Percentiles rank a stretch among this genome's conserved stretches.
phyloP scores from a whole-genome alignment of 1,140 invertebrate species.

The Meloidogyne exigua region DNA sequence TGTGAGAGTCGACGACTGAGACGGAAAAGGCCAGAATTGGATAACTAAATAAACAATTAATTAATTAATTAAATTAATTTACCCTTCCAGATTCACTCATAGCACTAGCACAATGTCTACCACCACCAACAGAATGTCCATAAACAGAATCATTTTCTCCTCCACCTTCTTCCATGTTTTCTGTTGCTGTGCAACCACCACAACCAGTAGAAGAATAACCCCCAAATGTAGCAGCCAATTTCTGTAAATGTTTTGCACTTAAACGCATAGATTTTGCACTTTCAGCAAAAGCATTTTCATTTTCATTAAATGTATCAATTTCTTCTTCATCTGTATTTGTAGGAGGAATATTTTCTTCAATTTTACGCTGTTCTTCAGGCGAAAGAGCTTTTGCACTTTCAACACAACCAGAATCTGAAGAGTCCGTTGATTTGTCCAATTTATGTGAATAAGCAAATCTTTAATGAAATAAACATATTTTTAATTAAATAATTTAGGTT shows the following conservation, averaged over 20 bases:
- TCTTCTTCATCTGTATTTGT: background rate
- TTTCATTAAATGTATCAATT: background rate
- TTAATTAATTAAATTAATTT: background rate
- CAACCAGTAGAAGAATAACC: background rate
- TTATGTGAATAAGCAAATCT: slow-evolving; percentile 4
- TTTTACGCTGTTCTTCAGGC: background rate
- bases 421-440: background rate
- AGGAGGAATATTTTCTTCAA: background rate
- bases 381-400: background rate
- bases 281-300: background rate
- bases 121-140: background rate
- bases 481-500: too few relatives aligned
- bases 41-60: background rate
- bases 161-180: too few relatives aligned
- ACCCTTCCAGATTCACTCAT: background rate
- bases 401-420: background rate
- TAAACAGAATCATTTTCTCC: background rate
- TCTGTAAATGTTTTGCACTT: background rate
- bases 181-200: too few relatives aligned
- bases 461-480: too few relatives aligned
- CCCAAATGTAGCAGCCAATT: background rate
- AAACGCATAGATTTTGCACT: background rate
- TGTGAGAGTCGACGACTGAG: background rate
- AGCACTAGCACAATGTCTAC: background rate
- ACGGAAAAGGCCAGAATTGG: background rate